These are phyloP conservation scores for Abrostola triplasia DNA, from an alignment of 2,888 invertebrate species.

Conservation along the genomic window DNA sequence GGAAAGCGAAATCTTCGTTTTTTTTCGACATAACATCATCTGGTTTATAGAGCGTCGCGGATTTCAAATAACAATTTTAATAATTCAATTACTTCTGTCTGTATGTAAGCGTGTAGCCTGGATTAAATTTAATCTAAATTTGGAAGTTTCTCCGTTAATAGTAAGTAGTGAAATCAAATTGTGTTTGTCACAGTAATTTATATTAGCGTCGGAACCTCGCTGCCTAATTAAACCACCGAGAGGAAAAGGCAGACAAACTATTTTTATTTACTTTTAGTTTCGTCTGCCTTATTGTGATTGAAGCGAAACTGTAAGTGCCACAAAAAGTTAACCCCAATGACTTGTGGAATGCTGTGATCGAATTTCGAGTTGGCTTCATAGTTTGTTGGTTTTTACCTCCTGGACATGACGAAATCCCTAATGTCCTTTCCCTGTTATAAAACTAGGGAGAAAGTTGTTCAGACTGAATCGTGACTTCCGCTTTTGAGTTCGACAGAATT, in stretches of 20 bases:
- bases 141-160: conserved; percentile 38
- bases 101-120: conserved; percentile 44
- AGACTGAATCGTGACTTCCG: conserved; percentile 61
- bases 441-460: conserved; percentile 60
- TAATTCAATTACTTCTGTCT: conserved; percentile 35
- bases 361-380: conserved; percentile 54
- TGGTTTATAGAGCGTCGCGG: conserved; percentile 25
- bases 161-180: conserved; percentile 48
- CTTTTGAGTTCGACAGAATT: conserved; percentile 22
- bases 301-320: conserved; percentile 49
- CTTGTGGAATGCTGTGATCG: conserved; percentile 30
- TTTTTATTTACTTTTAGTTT: conserved; percentile 38
- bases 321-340: conserved; percentile 25
- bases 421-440: conserved; percentile 36
- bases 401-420: conserved; percentile 61
- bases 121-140: conserved; percentile 19
- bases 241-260: conserved; percentile 48
- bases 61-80: conserved; percentile 30
- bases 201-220: conserved; percentile 42
- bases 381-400: conserved; percentile 59
- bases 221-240: conserved; percentile 43
- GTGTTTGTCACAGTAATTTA: conserved; percentile 37
- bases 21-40: conserved; percentile 5
- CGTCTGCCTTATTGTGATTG: conserved; percentile 24
- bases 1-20: conserved; percentile 1